Evolutionary conservation across 2,888 invertebrate species (phyloP), one percentile per base, ranked within the genome.

Genomic region (Zhuqinia jingwanae): DNA sequence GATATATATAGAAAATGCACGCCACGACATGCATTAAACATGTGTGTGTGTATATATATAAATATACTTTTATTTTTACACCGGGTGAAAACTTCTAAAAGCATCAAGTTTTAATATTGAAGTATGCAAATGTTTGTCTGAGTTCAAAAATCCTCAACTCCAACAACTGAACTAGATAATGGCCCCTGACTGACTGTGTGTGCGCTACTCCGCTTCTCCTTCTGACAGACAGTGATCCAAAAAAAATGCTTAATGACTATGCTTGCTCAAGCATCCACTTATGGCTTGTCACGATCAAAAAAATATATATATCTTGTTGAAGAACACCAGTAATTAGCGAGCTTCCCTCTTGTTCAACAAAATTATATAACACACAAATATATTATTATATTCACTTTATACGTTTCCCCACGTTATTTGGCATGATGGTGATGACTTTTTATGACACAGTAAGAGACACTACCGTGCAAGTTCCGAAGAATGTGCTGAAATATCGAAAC

Each of bases 191-290:
- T 47, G 5, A 25, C 22, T 45, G 47, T 47, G 25, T 47, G 1
- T n/a, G n/a, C n/a, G n/a, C n/a, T 25, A 70, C 70, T 70, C 45
- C 70, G 45, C n/a, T n/a, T n/a, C n/a, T n/a, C n/a, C 47, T 45
- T 45, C 47, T 70, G 70, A 25, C 70, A 70, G 70, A 70, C 70
- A 70, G 25, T 50, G 47, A 70, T 50, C 45, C n/a, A 25, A 47
- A 50, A n/a, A 70, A 47, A 70, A 45, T 70, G 47, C 22, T 25
- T 70, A 50, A 70, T 70, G 70, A 70, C 70, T 70, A n/a, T n/a
- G n/a, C n/a, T n/a, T n/a, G 45, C 47, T 70, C 47, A 45, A 68
- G 68, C 42, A 68, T 70, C 47, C 70, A 70, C 47, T 70, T 47
- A 25, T 11, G 22, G 15, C 47, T 15, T 47, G 45, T 42, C 65